These are phyloP conservation scores for Bradysia coprophila DNA, from an alignment of 1,140 invertebrate species.

Conservation along the genomic window DNA sequence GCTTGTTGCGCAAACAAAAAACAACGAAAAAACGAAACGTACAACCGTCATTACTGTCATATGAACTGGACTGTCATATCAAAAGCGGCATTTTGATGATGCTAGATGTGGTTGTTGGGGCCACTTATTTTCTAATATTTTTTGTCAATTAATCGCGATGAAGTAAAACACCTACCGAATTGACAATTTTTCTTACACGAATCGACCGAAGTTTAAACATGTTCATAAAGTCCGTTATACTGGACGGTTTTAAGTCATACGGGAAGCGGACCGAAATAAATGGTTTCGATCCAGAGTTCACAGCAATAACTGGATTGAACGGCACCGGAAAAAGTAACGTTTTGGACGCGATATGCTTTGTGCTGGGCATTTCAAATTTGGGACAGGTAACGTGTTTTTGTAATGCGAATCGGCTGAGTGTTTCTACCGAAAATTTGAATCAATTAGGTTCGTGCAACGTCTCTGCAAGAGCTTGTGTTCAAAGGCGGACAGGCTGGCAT, in stretches of 20 bases:
- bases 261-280: constrained; percentile 83
- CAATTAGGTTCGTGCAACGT: constrained; percentile 66
- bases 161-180: too few relatives aligned
- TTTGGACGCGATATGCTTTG: constrained; percentile 94
- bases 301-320: constrained; percentile 96
- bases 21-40: too few relatives aligned
- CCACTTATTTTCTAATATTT: too few relatives aligned
- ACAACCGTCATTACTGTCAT: too few relatives aligned
- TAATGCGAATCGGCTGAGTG: too few relatives aligned
- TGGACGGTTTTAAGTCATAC: constrained; percentile 99
- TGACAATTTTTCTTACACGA: too few relatives aligned
- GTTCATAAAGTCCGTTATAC: constrained; percentile 84
- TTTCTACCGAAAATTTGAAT: neutral
- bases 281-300: constrained; percentile 89
- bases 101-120: too few relatives aligned
- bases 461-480: constrained; percentile 88
- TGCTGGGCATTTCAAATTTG: constrained; percentile 90
- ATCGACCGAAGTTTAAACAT: constrained; percentile 41
- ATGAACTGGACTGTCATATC: too few relatives aligned
- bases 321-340: constrained; percentile 99
- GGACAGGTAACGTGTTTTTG: constrained; percentile 45
- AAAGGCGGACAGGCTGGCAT: constrained; percentile 94
- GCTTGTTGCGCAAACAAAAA: too few relatives aligned
- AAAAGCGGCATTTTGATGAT: too few relatives aligned
- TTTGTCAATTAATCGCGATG: too few relatives aligned